Evolutionary conservation across 2,888 invertebrate species (phyloP).

Genomic region (Crocallis elinguaria): DNA sequence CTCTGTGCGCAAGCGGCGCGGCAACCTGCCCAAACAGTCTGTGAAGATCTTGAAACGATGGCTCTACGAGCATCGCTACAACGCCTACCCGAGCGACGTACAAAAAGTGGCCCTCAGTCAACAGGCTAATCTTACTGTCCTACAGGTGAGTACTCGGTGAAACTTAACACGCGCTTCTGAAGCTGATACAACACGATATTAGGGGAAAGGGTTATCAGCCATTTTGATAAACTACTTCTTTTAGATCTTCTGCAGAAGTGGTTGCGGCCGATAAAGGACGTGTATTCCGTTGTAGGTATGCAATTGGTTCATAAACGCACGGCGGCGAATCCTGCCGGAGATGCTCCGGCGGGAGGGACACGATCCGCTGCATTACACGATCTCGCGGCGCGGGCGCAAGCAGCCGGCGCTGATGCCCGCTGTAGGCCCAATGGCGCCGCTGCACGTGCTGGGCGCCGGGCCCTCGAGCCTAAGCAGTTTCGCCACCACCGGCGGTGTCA

Average conservation of each 20-base stretch:
- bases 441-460: slow-evolving; percentile 44
- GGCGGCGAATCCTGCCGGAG: slow-evolving; percentile 95
- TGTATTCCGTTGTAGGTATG: slow-evolving; percentile 87
- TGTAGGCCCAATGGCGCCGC: slow-evolving; percentile 46
- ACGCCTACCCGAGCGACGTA: slow-evolving; percentile 97
- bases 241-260: no score
- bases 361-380: slow-evolving; percentile 95
- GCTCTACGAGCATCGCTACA: slow-evolving; percentile 97
- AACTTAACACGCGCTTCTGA: neutral
- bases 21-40: slow-evolving; percentile 96
- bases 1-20: slow-evolving; percentile 92
- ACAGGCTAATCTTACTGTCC: slow-evolving; percentile 93
- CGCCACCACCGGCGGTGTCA: slow-evolving; percentile 49
- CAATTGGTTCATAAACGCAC: slow-evolving; percentile 98
- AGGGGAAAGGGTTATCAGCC: no score
- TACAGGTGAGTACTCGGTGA: slow-evolving; percentile 91
- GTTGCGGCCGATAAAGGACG: no score
- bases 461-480: slow-evolving; percentile 54
- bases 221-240: no score
- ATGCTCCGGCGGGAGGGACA: slow-evolving; percentile 96
- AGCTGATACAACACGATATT: neutral
- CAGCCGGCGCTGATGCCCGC: slow-evolving; percentile 62
- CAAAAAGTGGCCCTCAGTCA: slow-evolving; percentile 94
- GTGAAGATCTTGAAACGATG: slow-evolving; percentile 96
- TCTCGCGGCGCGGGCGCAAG: slow-evolving; percentile 94